phyloP scores from a whole-genome alignment of 2,888 invertebrate genomes.

The Linnaemya vulpina region DNA sequence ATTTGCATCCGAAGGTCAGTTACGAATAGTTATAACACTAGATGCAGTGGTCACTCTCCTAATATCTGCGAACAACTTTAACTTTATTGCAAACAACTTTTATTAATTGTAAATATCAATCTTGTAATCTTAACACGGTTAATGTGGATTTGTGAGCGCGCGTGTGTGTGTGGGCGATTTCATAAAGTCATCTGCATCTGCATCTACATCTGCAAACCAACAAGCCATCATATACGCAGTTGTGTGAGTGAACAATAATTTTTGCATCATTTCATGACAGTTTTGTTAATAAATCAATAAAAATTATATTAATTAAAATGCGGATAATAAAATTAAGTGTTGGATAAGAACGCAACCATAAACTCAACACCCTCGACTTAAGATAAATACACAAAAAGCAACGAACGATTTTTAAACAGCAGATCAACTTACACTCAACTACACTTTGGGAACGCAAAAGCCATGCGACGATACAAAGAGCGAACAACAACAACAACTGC shows the following conservation, averaged over 20 bases:
- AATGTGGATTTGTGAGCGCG: background rate
- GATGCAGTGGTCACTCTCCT: background rate
- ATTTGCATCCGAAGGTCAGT: background rate
- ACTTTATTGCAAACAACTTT: background rate
- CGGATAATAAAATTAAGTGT: conserved; percentile 53
- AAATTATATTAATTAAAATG: conserved; percentile 72
- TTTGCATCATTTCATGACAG: conserved; percentile 50
- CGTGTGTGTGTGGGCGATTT: background rate
- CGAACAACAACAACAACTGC: conserved; percentile 7
- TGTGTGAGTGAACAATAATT: conserved; percentile 15
- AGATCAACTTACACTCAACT: background rate
- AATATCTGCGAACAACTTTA: background rate
- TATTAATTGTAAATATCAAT: conserved; percentile 6
- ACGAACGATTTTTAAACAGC: conserved; percentile 10
- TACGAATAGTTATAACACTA: too few species aligned
- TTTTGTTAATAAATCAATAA: conserved; percentile 71
- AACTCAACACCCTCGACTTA: conserved; percentile 62
- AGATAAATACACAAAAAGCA: conserved; percentile 40
- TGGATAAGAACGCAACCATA: conserved; percentile 27
- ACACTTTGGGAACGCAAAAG: background rate
- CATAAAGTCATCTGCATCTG: conserved; percentile 32
- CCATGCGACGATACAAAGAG: conserved; percentile 16
- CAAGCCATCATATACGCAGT: background rate
- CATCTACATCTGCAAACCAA: background rate
- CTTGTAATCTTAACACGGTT: background rate